Evolutionary conservation across 2,797 vertebrate species (phyloP).

Genomic region (Scolopax bukidnonensis): DNA sequence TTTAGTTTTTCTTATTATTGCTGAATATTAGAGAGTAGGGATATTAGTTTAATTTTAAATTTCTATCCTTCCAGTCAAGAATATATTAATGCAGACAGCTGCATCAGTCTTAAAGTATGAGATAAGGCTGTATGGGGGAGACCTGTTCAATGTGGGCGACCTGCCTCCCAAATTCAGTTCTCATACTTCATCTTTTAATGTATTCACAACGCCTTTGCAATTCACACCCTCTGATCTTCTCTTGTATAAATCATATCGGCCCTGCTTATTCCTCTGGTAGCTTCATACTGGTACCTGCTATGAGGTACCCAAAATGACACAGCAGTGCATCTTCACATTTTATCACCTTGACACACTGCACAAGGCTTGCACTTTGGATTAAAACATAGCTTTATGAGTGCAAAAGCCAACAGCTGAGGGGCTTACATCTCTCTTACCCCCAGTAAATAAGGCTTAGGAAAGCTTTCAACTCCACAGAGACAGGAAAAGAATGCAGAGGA

Average conservation of each 20-base stretch:
- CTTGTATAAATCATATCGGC: constrained; percentile 3
- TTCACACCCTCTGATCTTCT: constrained; percentile 46
- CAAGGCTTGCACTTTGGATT: neutral
- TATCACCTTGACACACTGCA: neutral
- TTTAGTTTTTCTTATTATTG: neutral
- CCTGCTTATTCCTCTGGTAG: neutral
- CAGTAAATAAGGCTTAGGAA: neutral
- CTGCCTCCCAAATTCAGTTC: constrained; percentile 48
- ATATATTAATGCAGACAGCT: neutral
- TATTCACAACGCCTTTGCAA: constrained; percentile 55
- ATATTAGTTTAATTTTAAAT: constrained; percentile 1
- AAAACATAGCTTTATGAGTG: neutral
- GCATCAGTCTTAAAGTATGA: neutral
- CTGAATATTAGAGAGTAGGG: neutral
- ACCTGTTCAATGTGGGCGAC: constrained; percentile 44
- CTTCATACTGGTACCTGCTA: neutral
- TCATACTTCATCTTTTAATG: constrained; percentile 52
- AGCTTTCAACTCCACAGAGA: constrained; percentile 13
- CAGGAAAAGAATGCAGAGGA: neutral
- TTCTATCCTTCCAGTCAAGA: neutral
- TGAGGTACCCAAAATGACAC: neutral
- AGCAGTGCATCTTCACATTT: neutral
- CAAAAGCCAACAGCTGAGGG: neutral
- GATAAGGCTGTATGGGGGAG: constrained; percentile 33
- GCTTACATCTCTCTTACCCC: neutral